Evolutionary conservation across 2,113 vertebrate genomes (phyloP), one percentile per base, ranked within the genome.

Genomic region (Phalacrocorax pelagicus): DNA sequence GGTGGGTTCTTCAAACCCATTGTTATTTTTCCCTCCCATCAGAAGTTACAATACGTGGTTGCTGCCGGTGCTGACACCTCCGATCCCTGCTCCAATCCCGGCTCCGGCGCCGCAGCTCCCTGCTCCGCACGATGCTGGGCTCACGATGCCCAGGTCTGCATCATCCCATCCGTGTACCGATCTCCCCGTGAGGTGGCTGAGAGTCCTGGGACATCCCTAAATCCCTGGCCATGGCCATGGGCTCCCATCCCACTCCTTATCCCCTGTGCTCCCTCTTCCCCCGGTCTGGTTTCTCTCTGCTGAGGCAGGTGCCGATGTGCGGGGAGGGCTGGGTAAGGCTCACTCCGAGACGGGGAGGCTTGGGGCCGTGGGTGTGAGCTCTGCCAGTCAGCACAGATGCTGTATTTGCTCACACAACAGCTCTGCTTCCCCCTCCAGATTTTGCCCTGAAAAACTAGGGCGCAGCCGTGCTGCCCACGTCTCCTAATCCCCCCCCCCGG

Each of bases 371-470:
- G 88, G 79, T 23, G 86, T 38, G 83, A 71, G 91, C 86, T 69
- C 93, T 51, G 96, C 80, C 94, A 95, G 91, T 51, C 66, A 11
- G 51, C 36, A 29, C 94, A 94, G 94, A 85, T 52, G 82, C 93
- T 15, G 91, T 57, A 10, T 86, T 47, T 62, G 80, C 89, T 95
- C 96, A 23, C 94, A 32, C 94, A 5, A 8, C 86, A 40, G 86
- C 93, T 95, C 86, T 7, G 67, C 83, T 92, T 80, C 88, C 86
- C 83, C 62, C 71, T 83, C 71, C 92, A 29, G n/a, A 67, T 88
- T 97, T 49, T 71, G 40, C 93, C 87, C 90, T 70, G 59, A 22
- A 36, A 94, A 95, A 91, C 67, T 84, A 91, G 86, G 90, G 92
- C 90, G 2, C 95, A 94, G 84, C 54, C 66, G 1, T 3, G 47